A percentile compares a stretch with the other conserved stretches of the same genome.
Evolutionary conservation across 92 coral and sea anemone genomes (phyloP).

Genomic region (Porites evermanni): DNA sequence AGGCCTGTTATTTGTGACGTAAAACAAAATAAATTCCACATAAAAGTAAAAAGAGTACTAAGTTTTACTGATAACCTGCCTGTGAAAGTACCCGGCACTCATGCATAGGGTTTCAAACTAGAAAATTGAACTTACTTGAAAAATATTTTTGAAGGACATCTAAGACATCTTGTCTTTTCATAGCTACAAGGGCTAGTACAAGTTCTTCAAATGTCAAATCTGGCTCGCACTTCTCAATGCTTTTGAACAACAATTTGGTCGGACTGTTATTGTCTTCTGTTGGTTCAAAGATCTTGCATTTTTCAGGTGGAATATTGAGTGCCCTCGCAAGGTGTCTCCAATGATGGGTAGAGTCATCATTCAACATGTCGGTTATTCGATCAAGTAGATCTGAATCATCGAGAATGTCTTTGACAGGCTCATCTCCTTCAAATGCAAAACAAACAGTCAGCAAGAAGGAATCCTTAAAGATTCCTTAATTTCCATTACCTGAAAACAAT

Average conservation of each 20-base stretch:
- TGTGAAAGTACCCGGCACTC: too few relatives aligned
- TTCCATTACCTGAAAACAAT: not conserved
- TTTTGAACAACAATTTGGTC: conserved; percentile 70
- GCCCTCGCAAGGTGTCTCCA: conserved; percentile 82
- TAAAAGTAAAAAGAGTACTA: too few relatives aligned
- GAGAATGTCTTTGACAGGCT: conserved; percentile 69
- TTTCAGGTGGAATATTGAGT: conserved; percentile 74
- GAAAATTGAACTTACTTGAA: conserved; percentile 25
- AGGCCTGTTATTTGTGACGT: too few relatives aligned
- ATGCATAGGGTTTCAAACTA: too few relatives aligned
- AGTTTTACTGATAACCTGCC: too few relatives aligned
- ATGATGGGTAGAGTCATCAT: conserved; percentile 66
- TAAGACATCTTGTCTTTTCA: conserved; percentile 88
- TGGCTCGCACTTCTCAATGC: conserved; percentile 80
- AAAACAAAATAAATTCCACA: too few relatives aligned
- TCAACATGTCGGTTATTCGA: conserved; percentile 77
- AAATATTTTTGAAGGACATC: conserved; percentile 62
- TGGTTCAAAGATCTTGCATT: conserved; percentile 77
- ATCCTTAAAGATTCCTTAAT: not conserved
- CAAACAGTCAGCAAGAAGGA: not conserved
- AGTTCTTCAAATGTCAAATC: conserved; percentile 89
- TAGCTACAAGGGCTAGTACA: conserved; percentile 88
- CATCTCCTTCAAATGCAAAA: conserved; percentile 61
- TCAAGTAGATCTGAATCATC: conserved; percentile 82
- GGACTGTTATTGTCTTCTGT: conserved; percentile 73